Evolutionary conservation across 2,797 vertebrate species (phyloP).

Genomic region (Sternotherus odoratus): DNA sequence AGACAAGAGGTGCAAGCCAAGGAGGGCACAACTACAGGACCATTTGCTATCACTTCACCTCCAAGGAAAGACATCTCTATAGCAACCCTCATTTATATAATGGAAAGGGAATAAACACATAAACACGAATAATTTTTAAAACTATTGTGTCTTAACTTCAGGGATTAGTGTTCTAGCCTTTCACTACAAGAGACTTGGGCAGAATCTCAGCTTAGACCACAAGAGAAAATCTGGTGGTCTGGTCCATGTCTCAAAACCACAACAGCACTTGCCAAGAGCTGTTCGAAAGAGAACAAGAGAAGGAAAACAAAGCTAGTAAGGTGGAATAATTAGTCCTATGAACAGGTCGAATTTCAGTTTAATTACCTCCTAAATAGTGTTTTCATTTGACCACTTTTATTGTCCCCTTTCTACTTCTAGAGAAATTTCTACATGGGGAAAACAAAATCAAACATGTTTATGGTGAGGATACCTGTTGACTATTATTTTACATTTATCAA

Average conservation of each 20-base stretch:
- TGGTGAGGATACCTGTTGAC: background rate
- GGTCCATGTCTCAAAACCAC: background rate
- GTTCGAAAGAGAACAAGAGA: background rate
- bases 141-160: background rate
- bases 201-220: background rate
- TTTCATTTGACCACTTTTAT: background rate
- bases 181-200: background rate
- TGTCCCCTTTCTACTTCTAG: background rate
- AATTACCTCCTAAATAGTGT: background rate
- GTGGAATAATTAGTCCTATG: rapidly evolving
- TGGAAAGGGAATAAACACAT: background rate
- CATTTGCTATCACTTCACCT: conserved; percentile 33
- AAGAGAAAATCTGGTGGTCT: background rate
- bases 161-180: background rate
- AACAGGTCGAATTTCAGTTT: background rate
- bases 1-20: background rate
- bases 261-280: background rate
- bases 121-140: background rate
- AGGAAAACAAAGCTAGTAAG: background rate
- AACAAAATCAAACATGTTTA: background rate
- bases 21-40: background rate
- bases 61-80: background rate
- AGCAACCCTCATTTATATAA: background rate
- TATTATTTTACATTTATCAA: background rate
- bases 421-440: conserved; percentile 1